phyloP scores from a whole-genome alignment of 2,113 vertebrate genomes.

The Hydropotes inermis region DNA sequence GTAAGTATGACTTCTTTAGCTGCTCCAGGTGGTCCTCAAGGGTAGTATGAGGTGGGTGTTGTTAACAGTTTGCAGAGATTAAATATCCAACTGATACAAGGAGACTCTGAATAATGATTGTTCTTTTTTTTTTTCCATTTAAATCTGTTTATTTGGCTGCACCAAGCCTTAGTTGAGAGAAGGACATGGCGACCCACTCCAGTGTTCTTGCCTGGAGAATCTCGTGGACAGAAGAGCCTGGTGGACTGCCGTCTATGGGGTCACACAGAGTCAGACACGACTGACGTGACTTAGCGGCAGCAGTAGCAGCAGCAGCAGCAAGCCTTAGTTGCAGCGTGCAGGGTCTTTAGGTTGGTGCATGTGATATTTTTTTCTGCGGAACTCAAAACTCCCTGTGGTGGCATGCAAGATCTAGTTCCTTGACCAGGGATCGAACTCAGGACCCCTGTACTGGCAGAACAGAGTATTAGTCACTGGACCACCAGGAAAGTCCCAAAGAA shows the following conservation, averaged over 20 bases:
- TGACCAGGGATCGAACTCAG: background rate
- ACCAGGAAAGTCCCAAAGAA: background rate
- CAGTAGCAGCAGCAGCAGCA: background rate
- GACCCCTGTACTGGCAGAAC: background rate
- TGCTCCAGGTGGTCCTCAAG: background rate
- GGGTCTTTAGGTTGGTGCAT: background rate
- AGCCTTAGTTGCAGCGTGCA: background rate
- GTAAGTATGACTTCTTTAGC: background rate
- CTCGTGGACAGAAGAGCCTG: background rate
- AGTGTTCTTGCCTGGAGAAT: background rate
- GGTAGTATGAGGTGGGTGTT: background rate
- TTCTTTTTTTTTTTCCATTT: background rate
- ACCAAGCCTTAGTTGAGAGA: background rate
- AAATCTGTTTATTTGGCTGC: background rate
- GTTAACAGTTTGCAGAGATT: background rate
- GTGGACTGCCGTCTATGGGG: background rate
- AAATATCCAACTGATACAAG: background rate
- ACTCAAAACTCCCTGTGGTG: background rate
- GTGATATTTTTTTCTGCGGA: background rate
- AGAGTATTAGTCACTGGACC: background rate
- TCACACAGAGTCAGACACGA: background rate
- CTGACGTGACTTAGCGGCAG: background rate
- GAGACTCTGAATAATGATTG: background rate
- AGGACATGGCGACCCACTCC: background rate
- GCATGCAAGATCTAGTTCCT: background rate